Base-by-base conservation (phyloP, 2,888 invertebrate species). In the Rhagonycha fulva region DNA sequence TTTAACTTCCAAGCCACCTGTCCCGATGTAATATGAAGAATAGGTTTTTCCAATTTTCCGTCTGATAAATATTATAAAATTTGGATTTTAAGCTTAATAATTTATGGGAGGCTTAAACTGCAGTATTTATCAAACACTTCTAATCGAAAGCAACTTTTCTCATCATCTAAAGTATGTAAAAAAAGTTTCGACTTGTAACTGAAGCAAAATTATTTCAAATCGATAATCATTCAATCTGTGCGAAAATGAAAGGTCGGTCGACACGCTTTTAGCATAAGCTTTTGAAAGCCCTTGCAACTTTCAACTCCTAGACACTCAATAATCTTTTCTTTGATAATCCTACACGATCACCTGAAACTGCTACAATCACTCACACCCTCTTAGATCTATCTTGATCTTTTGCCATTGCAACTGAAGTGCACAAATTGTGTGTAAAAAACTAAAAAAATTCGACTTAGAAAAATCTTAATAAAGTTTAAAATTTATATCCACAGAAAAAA, bases 171-270 rank as follows among this genome's bases (percentile, higher is more conserved):
- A 23, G 19, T 11, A 24, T 63, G 19, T 71, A 47, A 71, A 71
- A 19, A 71, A 30, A n/a, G n/a, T 66, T 71, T 14, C 32, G 11
- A 23, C 10, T 12, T 4, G 63, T 19, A 63, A 32, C 28, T 23
- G 1, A 11, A 11, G 63, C 63, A 63, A 63, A 19, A 14, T 63
- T 61, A 70, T 71, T 74, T 23, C 66, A 70, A 74, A 74, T 74
- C 74, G 70, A 74, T 70, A 74, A 66, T 70, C 62, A 70, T 74
- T 74, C 70, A 74, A 68, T 74, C 28, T 67, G 61, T 61, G 66
- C 67, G 74, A 74, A 70, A 74, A 74, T 74, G 70, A 74, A 74
- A 70, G 74, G 74, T 68, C 63, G 63, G 63, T 63, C 67, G 74
- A 67, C 63, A 70, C 63, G 70, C 74, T 74, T 74, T 74, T 74